Base-by-base conservation (phyloP, 2,797 vertebrate species). In the Cetoscarus ocellatus region DNA sequence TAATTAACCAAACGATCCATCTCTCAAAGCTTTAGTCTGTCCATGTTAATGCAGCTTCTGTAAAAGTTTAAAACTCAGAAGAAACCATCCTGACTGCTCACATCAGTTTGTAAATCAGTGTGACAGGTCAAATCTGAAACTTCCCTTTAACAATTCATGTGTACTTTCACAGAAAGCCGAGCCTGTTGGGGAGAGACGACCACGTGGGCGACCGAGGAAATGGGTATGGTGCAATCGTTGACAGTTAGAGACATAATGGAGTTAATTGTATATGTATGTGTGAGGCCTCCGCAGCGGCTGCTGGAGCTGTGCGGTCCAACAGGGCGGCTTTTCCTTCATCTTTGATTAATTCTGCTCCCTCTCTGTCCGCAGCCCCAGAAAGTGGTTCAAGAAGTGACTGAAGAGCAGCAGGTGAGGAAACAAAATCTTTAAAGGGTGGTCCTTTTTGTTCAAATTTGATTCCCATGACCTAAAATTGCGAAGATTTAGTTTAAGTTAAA, bases 161-260 rank as follows among this genome's bases (percentile, higher is more conserved):
- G 7, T 67, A 94, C 39, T 87, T 88, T 85, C 86, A 78, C 85
- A 97, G 97, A 97, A 98, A 96, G 94, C 94, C 92, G 97, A 98
- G 93, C 95, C 96, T 40, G 93, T 92, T 77, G 96, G 96, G 88
- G 96, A 97, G 94, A 96, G 95, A 89, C 96, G 98, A 93, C 97
- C 97, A 82, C 96, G 98, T 92, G 98, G 98, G 75, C 94, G 98
- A 91, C 98, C 98, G 45, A 97, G 98, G 91, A 99, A 99, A 97
- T 99, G 98, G 98, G 98, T 99, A 94, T 92, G 96, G 90, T 79
- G 72, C 63, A 59, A 73, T 75, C 43, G 27, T 50, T 81, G 51
- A 79, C 71, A 79, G 63, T 62, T 61, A 45, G 35, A 69, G 18
- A 55, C 61, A 61, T 45, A 51, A 56, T 53, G 61, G 57, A 68